These are phyloP conservation scores for Ceyx margarethae DNA, from an alignment of 2,113 vertebrate species.

Conservation along the genomic window DNA sequence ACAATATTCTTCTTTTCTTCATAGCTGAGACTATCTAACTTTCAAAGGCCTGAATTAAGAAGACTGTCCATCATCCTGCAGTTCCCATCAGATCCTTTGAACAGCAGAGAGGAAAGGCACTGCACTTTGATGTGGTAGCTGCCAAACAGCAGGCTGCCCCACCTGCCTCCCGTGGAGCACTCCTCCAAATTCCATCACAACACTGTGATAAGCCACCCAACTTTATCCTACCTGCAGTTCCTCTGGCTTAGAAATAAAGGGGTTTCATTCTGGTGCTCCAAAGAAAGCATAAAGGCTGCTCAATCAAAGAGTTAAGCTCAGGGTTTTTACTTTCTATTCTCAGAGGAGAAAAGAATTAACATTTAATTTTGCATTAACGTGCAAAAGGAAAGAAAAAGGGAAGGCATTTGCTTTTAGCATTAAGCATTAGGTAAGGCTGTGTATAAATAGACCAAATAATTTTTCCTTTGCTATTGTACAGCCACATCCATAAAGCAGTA, in stretches of 20 bases:
- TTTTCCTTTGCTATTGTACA: not conserved
- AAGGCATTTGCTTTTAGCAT: conserved; percentile 20
- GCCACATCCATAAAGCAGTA: conserved; percentile 5
- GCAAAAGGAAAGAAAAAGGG: not conserved
- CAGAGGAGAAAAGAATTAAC: not conserved
- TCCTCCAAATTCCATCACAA: not conserved
- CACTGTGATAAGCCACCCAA: not conserved
- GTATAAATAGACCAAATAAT: not conserved
- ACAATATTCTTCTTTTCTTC: conserved; percentile 41
- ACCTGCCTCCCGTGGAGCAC: not conserved
- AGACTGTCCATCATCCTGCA: not conserved
- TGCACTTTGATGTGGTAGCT: conserved; percentile 1
- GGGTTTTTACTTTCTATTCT: not conserved
- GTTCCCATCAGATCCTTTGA: not conserved
- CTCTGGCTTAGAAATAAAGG: not conserved
- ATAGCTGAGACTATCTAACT: conserved; percentile 18
- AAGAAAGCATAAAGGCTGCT: not conserved
- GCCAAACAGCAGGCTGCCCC: not conserved
- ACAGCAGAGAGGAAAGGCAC: not conserved
- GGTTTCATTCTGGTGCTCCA: not conserved
- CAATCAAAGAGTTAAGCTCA: not conserved
- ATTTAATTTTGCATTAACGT: too few relatives aligned
- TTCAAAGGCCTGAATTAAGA: conserved; percentile 46
- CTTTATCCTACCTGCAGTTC: not conserved
- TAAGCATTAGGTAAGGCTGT: not conserved